Percentiles rank a stretch among this genome's conserved stretches.
phyloP scores from a whole-genome alignment of 1,140 invertebrate genomes.

The Copidosoma floridanum region DNA sequence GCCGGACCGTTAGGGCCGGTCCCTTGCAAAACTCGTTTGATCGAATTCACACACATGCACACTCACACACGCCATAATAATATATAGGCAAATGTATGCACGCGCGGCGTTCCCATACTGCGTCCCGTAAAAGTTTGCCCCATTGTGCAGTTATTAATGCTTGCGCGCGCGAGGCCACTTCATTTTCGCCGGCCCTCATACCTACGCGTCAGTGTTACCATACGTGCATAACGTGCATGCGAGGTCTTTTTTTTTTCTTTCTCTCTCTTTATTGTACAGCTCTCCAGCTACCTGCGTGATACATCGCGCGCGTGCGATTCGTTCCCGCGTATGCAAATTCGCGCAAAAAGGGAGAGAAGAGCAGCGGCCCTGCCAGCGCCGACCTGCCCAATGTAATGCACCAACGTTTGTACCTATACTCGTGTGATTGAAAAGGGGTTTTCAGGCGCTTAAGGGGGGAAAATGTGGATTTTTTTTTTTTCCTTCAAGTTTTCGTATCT shows the following conservation, averaged over 20 bases:
- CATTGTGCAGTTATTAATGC: conserved; percentile 50
- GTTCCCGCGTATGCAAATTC: conserved; percentile 50
- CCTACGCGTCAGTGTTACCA: conserved; percentile 24
- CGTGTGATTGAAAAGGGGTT: too few species aligned
- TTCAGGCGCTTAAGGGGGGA: too few species aligned
- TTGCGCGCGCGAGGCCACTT: conserved; percentile 42
- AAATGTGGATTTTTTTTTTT: too few species aligned
- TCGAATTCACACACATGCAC: conserved; percentile 38
- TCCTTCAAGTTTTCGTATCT: too few species aligned
- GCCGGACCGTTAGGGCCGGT: conserved; percentile 28
- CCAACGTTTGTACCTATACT: too few species aligned
- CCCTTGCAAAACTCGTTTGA: conserved; percentile 42
- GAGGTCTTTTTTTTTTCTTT: too few species aligned
- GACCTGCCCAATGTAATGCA: too few species aligned
- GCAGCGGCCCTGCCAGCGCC: too few species aligned
- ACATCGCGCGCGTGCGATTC: conserved; percentile 39
- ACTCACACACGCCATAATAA: conserved; percentile 20
- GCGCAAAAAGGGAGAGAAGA: too few species aligned
- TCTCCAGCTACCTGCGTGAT: conserved; percentile 42
- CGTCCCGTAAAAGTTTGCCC: conserved; percentile 36
- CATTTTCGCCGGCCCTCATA: conserved; percentile 49
- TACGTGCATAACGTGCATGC: too few species aligned
- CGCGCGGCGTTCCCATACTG: conserved; percentile 37
- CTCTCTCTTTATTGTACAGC: too few species aligned
- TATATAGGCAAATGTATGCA: conserved; percentile 29